phyloP scores from a whole-genome alignment of 2,888 invertebrate genomes.

The Sylvicola cinctus region DNA sequence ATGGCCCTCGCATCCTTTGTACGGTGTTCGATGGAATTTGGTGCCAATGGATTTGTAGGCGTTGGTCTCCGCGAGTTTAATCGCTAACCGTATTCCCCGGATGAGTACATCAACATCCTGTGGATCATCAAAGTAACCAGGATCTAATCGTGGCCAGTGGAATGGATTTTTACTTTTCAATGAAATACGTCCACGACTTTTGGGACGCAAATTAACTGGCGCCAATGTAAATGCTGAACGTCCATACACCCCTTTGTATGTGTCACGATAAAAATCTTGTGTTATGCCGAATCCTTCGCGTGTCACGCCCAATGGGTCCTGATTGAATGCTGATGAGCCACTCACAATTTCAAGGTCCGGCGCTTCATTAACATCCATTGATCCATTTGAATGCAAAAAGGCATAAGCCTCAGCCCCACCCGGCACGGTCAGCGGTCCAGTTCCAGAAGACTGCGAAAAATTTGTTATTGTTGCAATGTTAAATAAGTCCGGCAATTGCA shows the following conservation, averaged over 20 bases:
- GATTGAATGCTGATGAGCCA: slow-evolving; percentile 53
- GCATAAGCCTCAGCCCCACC: slow-evolving; percentile 61
- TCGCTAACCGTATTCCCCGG: slow-evolving; percentile 52
- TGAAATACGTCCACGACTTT: slow-evolving; percentile 48
- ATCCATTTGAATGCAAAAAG: slow-evolving; percentile 45
- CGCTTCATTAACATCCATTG: slow-evolving; percentile 22
- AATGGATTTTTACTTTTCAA: slow-evolving; percentile 50
- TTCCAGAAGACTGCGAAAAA: too few relatives aligned
- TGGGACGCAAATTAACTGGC: slow-evolving; percentile 51
- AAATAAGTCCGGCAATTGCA: slow-evolving; percentile 36
- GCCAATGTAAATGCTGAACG: slow-evolving; percentile 43
- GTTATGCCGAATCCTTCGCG: slow-evolving; percentile 37
- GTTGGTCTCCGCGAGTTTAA: slow-evolving; percentile 27
- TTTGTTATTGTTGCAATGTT: slow-evolving; percentile 36
- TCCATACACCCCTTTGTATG: slow-evolving; percentile 17
- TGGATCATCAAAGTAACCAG: slow-evolving; percentile 58
- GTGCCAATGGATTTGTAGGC: slow-evolving; percentile 32
- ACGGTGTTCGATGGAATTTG: slow-evolving; percentile 31
- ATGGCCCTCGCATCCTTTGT: slow-evolving; percentile 44
- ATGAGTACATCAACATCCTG: slow-evolving; percentile 53
- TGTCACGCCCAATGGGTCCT: slow-evolving; percentile 47
- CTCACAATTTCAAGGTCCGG: slow-evolving; percentile 67
- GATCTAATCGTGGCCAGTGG: slow-evolving; percentile 55
- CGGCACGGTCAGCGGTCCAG: slow-evolving; percentile 53
- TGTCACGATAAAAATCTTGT: slow-evolving; percentile 24